phyloP scores from a whole-genome alignment of 2,797 vertebrate genomes.

The Parambassis ranga region DNA sequence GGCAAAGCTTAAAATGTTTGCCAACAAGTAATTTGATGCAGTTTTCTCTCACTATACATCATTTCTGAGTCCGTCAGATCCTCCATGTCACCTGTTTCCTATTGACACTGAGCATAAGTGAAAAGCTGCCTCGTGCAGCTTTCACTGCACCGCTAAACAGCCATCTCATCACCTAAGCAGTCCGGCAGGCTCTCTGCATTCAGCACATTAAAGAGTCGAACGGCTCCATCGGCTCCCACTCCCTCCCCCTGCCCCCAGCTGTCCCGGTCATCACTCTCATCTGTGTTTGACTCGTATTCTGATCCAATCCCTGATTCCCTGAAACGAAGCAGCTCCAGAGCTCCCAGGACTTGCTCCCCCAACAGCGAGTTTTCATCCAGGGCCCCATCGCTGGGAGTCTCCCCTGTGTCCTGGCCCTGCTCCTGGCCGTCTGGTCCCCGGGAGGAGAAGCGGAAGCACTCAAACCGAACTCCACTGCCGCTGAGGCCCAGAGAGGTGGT shows the following conservation, averaged over 20 bases:
- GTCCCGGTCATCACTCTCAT: constrained; percentile 93
- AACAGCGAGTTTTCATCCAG: constrained; percentile 60
- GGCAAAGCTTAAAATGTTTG: not conserved
- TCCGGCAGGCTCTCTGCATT: constrained; percentile 85
- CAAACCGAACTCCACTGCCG: constrained; percentile 85
- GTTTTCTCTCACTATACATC: constrained; percentile 9
- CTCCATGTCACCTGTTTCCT: constrained; percentile 3
- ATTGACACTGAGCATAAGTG: not conserved
- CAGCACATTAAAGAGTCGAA: constrained; percentile 79
- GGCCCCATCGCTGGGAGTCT: constrained; percentile 68
- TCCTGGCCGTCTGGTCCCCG: constrained; percentile 55
- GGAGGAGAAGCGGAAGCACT: constrained; percentile 89
- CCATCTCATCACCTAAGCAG: constrained; percentile 89
- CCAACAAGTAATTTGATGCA: not conserved
- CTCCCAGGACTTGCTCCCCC: constrained; percentile 84
- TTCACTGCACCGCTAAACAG: constrained; percentile 75
- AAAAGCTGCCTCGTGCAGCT: not conserved
- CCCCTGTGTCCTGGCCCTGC: constrained; percentile 62
- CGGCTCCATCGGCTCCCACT: constrained; percentile 28
- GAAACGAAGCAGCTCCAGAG: constrained; percentile 93
- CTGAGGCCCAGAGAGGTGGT: constrained; percentile 83
- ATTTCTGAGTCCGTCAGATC: constrained; percentile 23
- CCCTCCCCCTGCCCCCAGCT: constrained; percentile 89
- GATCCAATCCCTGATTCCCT: constrained; percentile 94
- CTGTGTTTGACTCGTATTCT: constrained; percentile 93